Evolutionary conservation across 2,113 vertebrate species (phyloP).

Genomic region (Mesocricetus auratus): DNA sequence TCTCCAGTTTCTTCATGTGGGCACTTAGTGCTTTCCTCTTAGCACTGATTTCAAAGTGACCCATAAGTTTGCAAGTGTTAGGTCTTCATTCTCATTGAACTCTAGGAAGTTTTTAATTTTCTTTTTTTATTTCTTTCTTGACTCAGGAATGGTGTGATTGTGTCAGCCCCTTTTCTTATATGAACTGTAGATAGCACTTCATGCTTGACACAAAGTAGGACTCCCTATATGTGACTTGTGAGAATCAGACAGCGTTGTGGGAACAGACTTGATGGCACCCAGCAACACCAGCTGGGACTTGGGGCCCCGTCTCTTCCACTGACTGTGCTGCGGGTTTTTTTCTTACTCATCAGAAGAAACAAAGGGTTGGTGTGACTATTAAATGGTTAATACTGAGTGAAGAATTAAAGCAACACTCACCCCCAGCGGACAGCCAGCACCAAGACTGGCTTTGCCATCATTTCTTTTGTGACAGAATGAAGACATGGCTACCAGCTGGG

Average conservation of each 20-base stretch:
- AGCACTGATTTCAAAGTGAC: too few relatives aligned
- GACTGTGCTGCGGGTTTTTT: too few relatives aligned
- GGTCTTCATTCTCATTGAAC: too few relatives aligned
- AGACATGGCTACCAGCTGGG: neutral
- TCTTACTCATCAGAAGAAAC: neutral
- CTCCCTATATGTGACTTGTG: neutral
- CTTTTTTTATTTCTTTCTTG: too few relatives aligned
- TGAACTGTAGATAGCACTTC: neutral
- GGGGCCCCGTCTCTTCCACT: neutral
- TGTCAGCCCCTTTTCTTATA: neutral
- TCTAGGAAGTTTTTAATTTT: too few relatives aligned
- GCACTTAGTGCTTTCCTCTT: too few relatives aligned
- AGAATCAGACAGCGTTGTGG: neutral
- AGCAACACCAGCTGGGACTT: neutral
- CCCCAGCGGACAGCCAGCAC: neutral
- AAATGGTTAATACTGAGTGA: neutral
- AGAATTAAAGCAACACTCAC: neutral
- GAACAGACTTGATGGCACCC: neutral
- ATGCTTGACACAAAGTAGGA: neutral
- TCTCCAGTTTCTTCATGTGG: too few relatives aligned
- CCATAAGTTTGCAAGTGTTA: too few relatives aligned
- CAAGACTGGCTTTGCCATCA: neutral
- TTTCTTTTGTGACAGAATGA: neutral
- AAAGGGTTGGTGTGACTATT: neutral
- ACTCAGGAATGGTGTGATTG: too few relatives aligned